Evolutionary conservation across 2,113 vertebrate genomes (phyloP).

Genomic region (Bufo bufo): DNA sequence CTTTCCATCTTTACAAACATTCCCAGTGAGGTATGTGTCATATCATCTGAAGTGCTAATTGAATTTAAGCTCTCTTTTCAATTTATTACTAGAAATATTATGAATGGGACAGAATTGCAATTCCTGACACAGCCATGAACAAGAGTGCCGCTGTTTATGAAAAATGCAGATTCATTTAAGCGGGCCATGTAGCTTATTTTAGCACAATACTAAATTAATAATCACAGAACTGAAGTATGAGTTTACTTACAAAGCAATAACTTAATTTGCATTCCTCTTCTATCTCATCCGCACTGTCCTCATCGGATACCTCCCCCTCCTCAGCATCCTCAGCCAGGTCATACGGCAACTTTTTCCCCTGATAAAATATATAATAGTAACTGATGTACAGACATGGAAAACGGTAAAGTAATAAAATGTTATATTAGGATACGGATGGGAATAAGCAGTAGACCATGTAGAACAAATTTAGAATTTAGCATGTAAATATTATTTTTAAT

Average conservation of each 20-base stretch:
- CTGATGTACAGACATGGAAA: neutral
- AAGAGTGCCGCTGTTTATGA: neutral
- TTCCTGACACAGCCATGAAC: neutral
- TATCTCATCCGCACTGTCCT: slow-evolving; percentile 97
- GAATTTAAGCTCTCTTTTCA: neutral
- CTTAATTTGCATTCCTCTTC: slow-evolving; percentile 97
- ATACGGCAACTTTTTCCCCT: slow-evolving; percentile 92
- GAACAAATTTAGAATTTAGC: neutral
- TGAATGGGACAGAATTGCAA: neutral
- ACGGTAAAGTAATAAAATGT: neutral
- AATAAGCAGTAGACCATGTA: neutral
- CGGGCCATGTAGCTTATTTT: neutral
- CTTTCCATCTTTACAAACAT: no score
- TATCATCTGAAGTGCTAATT: neutral
- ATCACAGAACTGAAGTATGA: neutral
- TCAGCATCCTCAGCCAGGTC: slow-evolving; percentile 90
- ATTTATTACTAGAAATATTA: neutral
- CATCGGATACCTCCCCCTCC: slow-evolving; percentile 96
- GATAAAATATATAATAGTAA: slow-evolving; percentile 48
- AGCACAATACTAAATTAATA: neutral
- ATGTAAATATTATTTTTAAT: neutral
- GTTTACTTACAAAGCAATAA: slow-evolving; percentile 79
- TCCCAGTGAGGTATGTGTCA: no score
- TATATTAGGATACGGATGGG: neutral
- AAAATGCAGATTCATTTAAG: neutral